These are phyloP conservation scores for Mythimna ferrago DNA, from an alignment of 2,888 invertebrate genomes.

Conservation along the genomic window DNA sequence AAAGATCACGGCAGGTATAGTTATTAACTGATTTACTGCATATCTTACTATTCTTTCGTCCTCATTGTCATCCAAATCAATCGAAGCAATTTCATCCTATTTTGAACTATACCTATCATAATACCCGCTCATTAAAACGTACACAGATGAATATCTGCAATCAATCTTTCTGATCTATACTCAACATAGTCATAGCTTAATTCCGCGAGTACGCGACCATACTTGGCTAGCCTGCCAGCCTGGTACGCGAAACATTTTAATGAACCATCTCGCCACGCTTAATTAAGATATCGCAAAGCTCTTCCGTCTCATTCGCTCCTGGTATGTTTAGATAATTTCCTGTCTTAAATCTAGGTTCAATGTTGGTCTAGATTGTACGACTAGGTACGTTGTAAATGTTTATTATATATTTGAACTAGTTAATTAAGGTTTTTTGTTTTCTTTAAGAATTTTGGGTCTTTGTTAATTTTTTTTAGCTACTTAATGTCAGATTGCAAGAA, in stretches of 20 bases:
- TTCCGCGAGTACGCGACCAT: slow-evolving; percentile 34
- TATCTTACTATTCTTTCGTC: neutral
- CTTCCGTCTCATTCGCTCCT: slow-evolving; percentile 57
- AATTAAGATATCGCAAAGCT: slow-evolving; percentile 71
- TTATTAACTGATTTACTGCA: neutral
- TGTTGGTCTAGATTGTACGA: slow-evolving; percentile 47
- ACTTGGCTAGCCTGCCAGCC: slow-evolving; percentile 60
- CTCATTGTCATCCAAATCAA: slow-evolving; percentile 2
- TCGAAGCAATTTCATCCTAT: neutral
- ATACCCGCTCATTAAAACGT: slow-evolving; percentile 1
- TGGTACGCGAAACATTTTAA: slow-evolving; percentile 73
- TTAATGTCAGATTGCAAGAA: neutral
- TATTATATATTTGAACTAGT: slow-evolving; percentile 13
- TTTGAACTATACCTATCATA: neutral
- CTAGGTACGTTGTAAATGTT: neutral
- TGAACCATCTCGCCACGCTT: slow-evolving; percentile 66
- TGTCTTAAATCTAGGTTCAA: slow-evolving; percentile 56
- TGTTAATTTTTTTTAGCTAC: too few relatives aligned
- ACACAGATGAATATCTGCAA: slow-evolving; percentile 20
- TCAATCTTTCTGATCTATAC: slow-evolving; percentile 43
- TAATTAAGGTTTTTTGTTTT: neutral
- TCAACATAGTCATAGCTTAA: slow-evolving; percentile 22
- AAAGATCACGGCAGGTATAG: neutral
- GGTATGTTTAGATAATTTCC: slow-evolving; percentile 59
- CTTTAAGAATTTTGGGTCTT: neutral